Evolutionary conservation across 2,113 vertebrate genomes (phyloP).

Genomic region (Strix aluco): DNA sequence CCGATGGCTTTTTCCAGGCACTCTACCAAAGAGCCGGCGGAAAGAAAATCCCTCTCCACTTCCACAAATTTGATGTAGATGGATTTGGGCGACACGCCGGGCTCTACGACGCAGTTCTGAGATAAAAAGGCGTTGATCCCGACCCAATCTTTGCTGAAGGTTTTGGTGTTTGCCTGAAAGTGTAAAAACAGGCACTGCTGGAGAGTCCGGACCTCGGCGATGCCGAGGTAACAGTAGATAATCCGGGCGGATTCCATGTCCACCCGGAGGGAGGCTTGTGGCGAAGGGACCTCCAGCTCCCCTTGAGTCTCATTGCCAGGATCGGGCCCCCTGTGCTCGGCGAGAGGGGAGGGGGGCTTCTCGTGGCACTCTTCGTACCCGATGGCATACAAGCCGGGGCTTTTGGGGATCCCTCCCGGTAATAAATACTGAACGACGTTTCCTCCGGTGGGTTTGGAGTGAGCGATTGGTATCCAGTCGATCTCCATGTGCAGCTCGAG

Average conservation of each 20-base stretch:
- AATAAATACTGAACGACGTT: constrained; percentile 91
- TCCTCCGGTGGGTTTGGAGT: constrained; percentile 83
- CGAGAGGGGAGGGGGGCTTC: constrained; percentile 55
- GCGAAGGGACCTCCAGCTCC: constrained; percentile 71
- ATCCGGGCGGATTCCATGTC: constrained; percentile 79
- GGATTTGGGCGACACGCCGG: constrained; percentile 74
- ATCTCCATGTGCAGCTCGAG: constrained; percentile 97
- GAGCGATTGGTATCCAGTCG: constrained; percentile 93
- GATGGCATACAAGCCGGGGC: constrained; percentile 91
- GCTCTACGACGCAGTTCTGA: constrained; percentile 85
- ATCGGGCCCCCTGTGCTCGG: constrained; percentile 37
- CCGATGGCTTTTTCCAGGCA: constrained; percentile 97
- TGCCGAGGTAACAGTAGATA: constrained; percentile 93
- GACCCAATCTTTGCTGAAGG: constrained; percentile 83
- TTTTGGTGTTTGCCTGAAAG: constrained; percentile 92
- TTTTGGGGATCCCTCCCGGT: constrained; percentile 92
- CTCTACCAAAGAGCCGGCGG: constrained; percentile 94
- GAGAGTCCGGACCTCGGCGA: constrained; percentile 93
- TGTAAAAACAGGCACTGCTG: constrained; percentile 94
- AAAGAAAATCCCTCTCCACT: constrained; percentile 99
- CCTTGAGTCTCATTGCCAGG: constrained; percentile 54
- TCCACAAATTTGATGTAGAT: constrained; percentile 98
- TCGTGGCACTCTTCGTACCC: constrained; percentile 84
- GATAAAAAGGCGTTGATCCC: constrained; percentile 90
- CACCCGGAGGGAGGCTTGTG: constrained; percentile 71